phyloP scores from a whole-genome alignment of 2,888 invertebrate species.

The Caenorhabditis afra region DNA sequence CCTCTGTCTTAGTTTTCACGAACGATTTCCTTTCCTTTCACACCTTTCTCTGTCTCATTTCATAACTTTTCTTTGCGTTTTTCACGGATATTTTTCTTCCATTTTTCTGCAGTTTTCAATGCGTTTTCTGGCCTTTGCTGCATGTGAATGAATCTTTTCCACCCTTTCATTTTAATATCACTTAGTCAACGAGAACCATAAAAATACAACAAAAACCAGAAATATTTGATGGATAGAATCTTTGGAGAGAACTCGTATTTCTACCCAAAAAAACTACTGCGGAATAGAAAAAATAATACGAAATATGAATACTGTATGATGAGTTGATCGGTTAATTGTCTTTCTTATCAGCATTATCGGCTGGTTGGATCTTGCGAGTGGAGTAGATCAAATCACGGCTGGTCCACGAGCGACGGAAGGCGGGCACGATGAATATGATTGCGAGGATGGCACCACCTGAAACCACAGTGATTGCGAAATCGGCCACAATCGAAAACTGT shows the following conservation, averaged over 20 bases:
- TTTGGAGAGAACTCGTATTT: constrained; percentile 38
- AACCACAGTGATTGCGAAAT: too few species aligned
- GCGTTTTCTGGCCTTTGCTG: constrained; percentile 14
- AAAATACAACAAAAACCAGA: constrained; percentile 6
- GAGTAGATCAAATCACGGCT: constrained; percentile 45
- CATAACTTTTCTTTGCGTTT: constrained; percentile 9
- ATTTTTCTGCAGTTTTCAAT: constrained; percentile 18
- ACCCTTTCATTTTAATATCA: too few species aligned
- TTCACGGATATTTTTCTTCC: constrained; percentile 34
- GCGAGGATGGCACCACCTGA: constrained; percentile 67
- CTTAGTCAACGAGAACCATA: too few species aligned
- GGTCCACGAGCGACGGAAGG: constrained; percentile 61
- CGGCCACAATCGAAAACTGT: too few species aligned
- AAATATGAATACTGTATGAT: neutral
- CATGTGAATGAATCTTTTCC: neutral
- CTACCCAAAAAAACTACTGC: constrained; percentile 15
- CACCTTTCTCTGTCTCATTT: constrained; percentile 2
- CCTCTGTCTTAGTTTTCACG: neutral
- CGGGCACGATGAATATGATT: constrained; percentile 59
- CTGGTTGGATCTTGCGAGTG: constrained; percentile 43
- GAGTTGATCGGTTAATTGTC: constrained; percentile 2
- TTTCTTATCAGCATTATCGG: constrained; percentile 4
- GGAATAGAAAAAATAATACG: constrained; percentile 12
- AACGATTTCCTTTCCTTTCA: neutral
- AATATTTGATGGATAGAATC: constrained; percentile 18